Percentiles rank a stretch among this genome's conserved stretches.
phyloP scores from a whole-genome alignment of 2,113 vertebrate genomes.

The Hirundichthys speculiger region DNA sequence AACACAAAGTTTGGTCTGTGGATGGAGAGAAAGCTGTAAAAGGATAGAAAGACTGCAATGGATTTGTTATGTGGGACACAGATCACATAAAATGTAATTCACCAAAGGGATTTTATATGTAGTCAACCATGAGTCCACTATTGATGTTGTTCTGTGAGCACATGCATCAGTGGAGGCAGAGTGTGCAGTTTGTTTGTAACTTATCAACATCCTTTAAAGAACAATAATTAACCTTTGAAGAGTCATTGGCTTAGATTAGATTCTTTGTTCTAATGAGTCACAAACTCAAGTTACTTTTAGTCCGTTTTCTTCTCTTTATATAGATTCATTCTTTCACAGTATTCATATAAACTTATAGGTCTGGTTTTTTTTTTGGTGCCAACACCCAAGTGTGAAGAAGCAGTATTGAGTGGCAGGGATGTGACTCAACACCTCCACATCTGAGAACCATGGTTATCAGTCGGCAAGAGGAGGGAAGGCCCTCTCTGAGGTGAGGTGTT shows the following conservation, averaged over 20 bases:
- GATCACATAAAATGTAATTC: conserved; percentile 10
- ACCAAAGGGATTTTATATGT: conserved; percentile 25
- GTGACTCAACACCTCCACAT: no score
- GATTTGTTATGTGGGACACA: conserved; percentile 21
- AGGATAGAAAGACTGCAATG: conserved; percentile 15
- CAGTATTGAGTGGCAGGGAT: no score
- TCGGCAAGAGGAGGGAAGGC: no score
- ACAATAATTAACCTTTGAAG: not conserved
- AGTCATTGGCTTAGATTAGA: not conserved
- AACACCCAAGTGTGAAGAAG: no score
- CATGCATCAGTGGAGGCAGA: not conserved
- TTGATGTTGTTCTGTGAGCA: conserved; percentile 5
- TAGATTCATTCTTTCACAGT: not conserved
- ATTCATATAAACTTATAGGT: not conserved
- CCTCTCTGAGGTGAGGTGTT: no score
- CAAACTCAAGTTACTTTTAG: not conserved
- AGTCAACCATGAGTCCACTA: conserved; percentile 7
- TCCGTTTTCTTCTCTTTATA: no score
- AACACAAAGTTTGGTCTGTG: conserved; percentile 3
- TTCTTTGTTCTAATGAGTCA: not conserved
- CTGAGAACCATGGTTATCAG: no score
- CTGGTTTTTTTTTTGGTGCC: not conserved
- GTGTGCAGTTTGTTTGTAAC: conserved; percentile 3
- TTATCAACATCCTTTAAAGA: not conserved
- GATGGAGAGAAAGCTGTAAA: conserved; percentile 9